Base-by-base conservation (phyloP, 2,797 vertebrate genomes). In the Prionace glauca region DNA sequence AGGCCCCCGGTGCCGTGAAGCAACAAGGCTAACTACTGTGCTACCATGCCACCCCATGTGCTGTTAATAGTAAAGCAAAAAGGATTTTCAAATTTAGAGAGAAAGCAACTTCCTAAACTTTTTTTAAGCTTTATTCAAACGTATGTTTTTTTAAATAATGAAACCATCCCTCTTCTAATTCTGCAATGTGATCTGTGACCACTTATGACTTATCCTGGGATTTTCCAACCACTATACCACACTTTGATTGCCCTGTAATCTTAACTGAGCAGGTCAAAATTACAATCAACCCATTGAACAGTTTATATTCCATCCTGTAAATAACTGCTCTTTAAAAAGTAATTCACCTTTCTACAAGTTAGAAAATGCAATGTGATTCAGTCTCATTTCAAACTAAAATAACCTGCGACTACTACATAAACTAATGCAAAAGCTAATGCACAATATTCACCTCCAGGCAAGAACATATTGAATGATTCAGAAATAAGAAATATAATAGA, bases 181-280 rank as follows among this genome's bases (percentile, higher is more conserved):
- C 71, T 95, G 45, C 45, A 95, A 77, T 29, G 56, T 95, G 71
- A 74, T 60, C 93, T 74, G 93, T 3, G 77, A 8, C 71, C 8
- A 11, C 32, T 95, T 77, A 77, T 16, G 71, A 95, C 60, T 77
- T 24, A 18, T 14, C 9, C 62, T 71, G 12, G 24, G 71, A 95
- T 95, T 95, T 77, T 45, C 77, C 93, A 95, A 95, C 24, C 45
- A 50, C n/a, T 95, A 2, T 20, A 74, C 93, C 45, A 72, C 93
- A 95, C 93, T 71, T 16, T 95, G 18, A 71, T 29, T n/a, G 50
- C 93, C 29, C 69, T 16, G 9, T 50, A 95, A 95, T 69, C 90
- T 77, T 41, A 90, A 92, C n/a, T 3, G 50, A 74, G 11, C 60
- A 24, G 79, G 29, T 29, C 87, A 90, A 62, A 62, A 90, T 62